Base-by-base conservation (phyloP, 1,140 invertebrate genomes). In the Conopomorpha cramerella region DNA sequence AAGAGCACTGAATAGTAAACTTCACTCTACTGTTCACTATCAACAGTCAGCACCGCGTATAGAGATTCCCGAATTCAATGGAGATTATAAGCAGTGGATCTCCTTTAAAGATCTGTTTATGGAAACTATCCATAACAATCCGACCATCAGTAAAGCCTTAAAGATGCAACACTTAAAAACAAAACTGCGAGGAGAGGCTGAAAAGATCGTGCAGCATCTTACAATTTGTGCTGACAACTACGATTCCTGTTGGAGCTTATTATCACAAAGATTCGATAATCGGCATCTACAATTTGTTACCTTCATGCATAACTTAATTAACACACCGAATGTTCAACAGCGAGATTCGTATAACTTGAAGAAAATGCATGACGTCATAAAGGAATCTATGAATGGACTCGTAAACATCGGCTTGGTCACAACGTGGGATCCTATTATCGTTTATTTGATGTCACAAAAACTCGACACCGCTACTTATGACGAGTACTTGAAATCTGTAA, bases 51-150 rank as follows among this genome's bases (percentile, higher is more conserved):
- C 19, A 10, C 19, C 19, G 4, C 19, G 19, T 41, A 28, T 41
- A 13, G 39, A 46, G 6, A 41, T 46, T 11, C 45, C 45, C 8
- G 32, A 27, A 15, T 48, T 45, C 11, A 26, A 8, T 17, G 41
- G 45, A 16, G 38, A 47, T 28, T 47, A 43, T 25, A 17, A 41
- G 11, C 13, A 35, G n/a, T 47, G 45, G 45, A 28, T 41, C 6
- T 48, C 41, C 6, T 48, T 48, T 19, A 43, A 48, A 26, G 41
- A 48, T 28, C 18, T 48, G 12, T 48, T 43, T 17, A 32, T 3
- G 7, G 45, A 48, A 37, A 14, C 41, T 2, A 44, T 48, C 10
- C 45, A 48, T 14, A 32, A 27, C 2, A 48, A 48, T 29, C 33
- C 13, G 4, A 35, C 33, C 3, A 33, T 46, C n/a, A 39, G 37